Evolutionary conservation across 1,140 invertebrate genomes (phyloP), one percentile per base, ranked within the genome.

Genomic region (Eufriesea mexicana): DNA sequence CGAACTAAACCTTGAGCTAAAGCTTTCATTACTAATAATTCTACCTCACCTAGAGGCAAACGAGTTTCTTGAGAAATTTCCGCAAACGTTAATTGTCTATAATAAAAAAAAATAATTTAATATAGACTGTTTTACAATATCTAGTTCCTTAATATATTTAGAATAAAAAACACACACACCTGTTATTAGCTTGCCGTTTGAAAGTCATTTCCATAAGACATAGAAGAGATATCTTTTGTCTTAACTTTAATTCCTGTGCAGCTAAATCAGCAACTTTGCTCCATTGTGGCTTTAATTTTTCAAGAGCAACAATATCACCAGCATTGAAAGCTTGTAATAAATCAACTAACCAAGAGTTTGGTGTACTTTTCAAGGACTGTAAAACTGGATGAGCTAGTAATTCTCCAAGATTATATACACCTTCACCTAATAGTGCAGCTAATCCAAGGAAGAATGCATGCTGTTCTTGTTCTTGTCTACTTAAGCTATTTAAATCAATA

Each of bases 331-430:
- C 98, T 90, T 96, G 96, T 0, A 99, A 94, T 2, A 99, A 94
- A 85, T 99, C 97, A 6, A 98, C 95, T 0, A 99, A 94, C 99
- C 99, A 99, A 42, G 96, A 96, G 84, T 98, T 97, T 28, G 97
- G 95, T 0, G 98, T 98, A 16, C 95, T 95, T 84, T 97, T 97
- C 25, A 99, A 94, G 2, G 97, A 96, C 82, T 98, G 96, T 86
- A 99, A 93, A 54, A 99, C 97, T 5, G 98, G 98, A 95, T 99
- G 99, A 35, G 98, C 98, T 49, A 99, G 96, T 90, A 99, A 94
- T 95, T 99, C 99, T 0, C 99, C 99, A 90, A 99, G 97, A 94
- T 99, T 99, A 93, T 99, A 99, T 25, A 99, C 98, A 59, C 97
- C 98, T 90, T 99, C 98, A 16, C 99, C 99, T 1, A 99, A 93